Evolutionary conservation across 2,113 vertebrate genomes (phyloP).

Genomic region (Nesoenas mayeri): DNA sequence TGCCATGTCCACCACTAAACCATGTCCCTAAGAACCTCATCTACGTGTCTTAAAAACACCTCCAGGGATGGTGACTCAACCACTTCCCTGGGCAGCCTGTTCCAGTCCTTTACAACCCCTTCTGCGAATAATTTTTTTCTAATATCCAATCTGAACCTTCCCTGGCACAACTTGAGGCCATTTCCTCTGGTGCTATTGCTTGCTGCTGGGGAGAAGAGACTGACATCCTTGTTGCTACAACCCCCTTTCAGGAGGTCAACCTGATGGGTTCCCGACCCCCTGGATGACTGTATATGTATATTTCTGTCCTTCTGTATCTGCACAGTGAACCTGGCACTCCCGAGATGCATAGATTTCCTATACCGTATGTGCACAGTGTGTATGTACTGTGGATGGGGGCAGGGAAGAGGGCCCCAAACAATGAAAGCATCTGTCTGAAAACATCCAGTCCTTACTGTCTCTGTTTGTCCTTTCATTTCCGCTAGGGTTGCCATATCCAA

Average conservation of each 20-base stretch:
- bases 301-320: neutral
- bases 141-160: no score
- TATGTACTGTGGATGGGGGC: fast-evolving
- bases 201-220: no score
- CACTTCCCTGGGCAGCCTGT: no score
- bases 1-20: no score
- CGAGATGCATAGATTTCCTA: fast-evolving
- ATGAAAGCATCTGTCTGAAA: neutral
- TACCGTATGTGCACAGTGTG: fast-evolving
- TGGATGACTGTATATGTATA: neutral
- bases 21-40: no score
- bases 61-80: no score
- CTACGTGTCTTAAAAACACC: no score
- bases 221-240: no score
- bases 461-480: neutral
- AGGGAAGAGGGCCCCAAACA: neutral
- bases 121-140: no score
- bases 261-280: fast-evolving
- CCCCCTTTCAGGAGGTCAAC: neutral
- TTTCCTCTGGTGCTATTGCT: no score
- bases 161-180: no score
- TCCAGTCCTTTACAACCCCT: no score
- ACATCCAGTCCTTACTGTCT: neutral
- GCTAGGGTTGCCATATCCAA: neutral
- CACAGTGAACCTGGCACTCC: fast-evolving